phyloP scores from a whole-genome alignment of 2,113 vertebrate species.

The Zapus hudsonius region DNA sequence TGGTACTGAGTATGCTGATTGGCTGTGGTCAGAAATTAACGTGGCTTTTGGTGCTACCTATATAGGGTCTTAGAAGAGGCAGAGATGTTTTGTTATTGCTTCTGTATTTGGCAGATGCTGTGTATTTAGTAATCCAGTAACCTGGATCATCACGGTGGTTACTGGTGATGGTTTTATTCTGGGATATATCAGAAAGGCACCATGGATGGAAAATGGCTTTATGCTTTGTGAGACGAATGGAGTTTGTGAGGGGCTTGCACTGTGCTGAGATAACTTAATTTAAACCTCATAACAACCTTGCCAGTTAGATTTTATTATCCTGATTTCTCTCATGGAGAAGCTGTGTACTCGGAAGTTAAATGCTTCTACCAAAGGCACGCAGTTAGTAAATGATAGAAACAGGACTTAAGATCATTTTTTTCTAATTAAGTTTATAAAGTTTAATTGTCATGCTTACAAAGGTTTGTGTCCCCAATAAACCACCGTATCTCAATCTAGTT shows the following conservation, averaged over 20 bases:
- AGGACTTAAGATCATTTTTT: conserved; percentile 15
- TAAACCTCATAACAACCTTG: background rate
- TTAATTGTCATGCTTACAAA: conserved; percentile 29
- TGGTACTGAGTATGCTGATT: background rate
- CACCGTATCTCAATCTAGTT: background rate
- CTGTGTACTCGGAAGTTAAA: background rate
- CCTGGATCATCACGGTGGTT: background rate
- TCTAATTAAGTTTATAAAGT: conserved; percentile 34
- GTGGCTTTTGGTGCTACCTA: background rate
- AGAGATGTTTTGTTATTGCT: conserved; percentile 62
- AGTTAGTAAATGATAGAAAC: conserved; percentile 16
- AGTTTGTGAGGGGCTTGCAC: background rate
- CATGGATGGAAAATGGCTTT: background rate
- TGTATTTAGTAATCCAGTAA: background rate
- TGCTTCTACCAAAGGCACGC: background rate
- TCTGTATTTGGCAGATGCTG: background rate
- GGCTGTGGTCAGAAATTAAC: background rate
- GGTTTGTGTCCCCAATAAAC: conserved; percentile 1
- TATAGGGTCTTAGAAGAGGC: conserved; percentile 52
- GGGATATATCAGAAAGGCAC: background rate
- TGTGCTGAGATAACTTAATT: background rate
- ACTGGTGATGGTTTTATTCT: background rate
- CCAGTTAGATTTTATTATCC: background rate
- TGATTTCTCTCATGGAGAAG: background rate
- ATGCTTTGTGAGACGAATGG: background rate